These are phyloP conservation scores for Lamellibrachia satsuma DNA, from an alignment of 2,888 invertebrate genomes.

Conservation along the genomic window DNA sequence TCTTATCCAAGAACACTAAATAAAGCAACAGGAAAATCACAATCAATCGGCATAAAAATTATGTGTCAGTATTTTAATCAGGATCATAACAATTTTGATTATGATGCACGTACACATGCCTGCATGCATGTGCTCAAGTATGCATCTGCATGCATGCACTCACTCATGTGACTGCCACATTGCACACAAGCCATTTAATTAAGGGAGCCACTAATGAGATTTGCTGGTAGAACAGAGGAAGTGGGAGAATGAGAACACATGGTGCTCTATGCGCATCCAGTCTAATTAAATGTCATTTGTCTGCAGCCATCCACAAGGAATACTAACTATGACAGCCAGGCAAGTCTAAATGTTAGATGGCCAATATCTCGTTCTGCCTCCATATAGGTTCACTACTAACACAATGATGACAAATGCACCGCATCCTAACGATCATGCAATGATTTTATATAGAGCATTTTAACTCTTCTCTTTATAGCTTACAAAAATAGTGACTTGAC, in stretches of 20 bases:
- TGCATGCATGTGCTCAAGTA: background rate
- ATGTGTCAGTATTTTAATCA: background rate
- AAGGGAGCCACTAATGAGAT: background rate
- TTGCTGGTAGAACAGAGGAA: background rate
- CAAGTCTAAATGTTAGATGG: background rate
- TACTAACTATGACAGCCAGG: background rate
- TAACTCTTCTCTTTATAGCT: too few relatives aligned
- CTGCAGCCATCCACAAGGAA: background rate
- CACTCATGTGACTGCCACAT: background rate
- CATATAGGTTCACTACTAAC: too few relatives aligned
- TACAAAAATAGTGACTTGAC: background rate
- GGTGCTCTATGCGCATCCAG: background rate
- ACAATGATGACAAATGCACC: too few relatives aligned
- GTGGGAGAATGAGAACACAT: background rate
- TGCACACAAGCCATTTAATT: background rate
- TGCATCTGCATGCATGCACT: constrained; percentile 6
- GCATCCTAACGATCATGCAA: too few relatives aligned
- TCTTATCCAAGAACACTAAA: background rate
- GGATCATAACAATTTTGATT: background rate
- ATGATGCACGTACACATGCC: background rate
- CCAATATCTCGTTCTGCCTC: background rate
- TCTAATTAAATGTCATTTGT: background rate
- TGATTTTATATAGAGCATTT: too few relatives aligned
- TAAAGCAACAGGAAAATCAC: background rate
- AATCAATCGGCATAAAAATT: background rate